Evolutionary conservation across 2,888 invertebrate genomes (phyloP), one percentile per base, ranked within the genome.

Genomic region (Cheilosia variabilis): DNA sequence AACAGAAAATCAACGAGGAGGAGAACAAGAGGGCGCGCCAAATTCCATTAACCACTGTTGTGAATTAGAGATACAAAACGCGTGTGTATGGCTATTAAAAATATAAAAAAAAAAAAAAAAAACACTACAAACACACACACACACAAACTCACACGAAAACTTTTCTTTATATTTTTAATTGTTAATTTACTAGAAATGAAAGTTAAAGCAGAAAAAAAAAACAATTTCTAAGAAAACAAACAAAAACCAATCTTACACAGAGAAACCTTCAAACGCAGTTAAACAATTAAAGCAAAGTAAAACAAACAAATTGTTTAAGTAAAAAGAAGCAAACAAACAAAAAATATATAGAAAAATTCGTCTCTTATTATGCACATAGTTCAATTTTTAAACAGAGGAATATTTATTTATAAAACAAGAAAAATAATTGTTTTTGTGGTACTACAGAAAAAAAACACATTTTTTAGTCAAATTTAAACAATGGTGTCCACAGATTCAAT

Each of bases 1-100:
- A 98, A 94, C 98, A 98, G 94, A 97, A 97, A 94, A 97, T 98
- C 93, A 96, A 95, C 93, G 98, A 98, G 94, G 98, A 98, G 94
- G 98, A 98, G 94, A 94, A 96, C 89, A 98, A 98, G 94, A 95
- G 98, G 93, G 97, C 97, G 91, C 95, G 97, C 92, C 97, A 98
- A 94, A 97, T 95, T 94, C 96, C 93, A 93, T 94, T 95, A 91
- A 94, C 92, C 91, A 92, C 92, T 90, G 92, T 92, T 91, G 92
- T 92, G 89, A 92, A 92, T 90, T 92, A 92, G 65, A 87, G 41
- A 82, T 87, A 78, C 80, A 82, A 87, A 81, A 72, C 65, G 76
- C 50, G 81, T 86, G 86, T 86, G 86, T 81, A 66, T 76, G 71
- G 75, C 52, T 84, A 79, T 83, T 76, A 69, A 69, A 77, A 17